These are phyloP conservation scores for Macropodus opercularis DNA, from an alignment of 2,797 vertebrate species.

Conservation along the genomic window DNA sequence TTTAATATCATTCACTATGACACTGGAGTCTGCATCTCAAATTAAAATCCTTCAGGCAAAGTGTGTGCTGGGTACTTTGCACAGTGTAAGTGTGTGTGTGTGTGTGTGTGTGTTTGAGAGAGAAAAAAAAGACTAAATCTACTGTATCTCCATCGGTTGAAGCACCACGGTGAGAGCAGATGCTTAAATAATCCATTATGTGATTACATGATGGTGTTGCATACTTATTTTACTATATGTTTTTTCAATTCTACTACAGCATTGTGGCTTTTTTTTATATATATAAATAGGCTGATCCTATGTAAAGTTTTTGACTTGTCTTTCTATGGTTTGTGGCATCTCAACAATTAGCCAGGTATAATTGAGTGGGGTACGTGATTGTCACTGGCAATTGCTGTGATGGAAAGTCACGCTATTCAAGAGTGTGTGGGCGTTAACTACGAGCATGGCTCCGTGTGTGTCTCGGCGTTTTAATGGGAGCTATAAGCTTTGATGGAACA, in stretches of 20 bases:
- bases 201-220: conserved; percentile 47
- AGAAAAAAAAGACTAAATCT: conserved; percentile 28
- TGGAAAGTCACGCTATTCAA: conserved; percentile 62
- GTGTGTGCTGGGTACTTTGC: conserved; percentile 48
- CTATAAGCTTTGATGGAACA: conserved; percentile 78
- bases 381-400: conserved; percentile 66
- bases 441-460: conserved; percentile 47
- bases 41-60: conserved; percentile 81
- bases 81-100: conserved; percentile 27
- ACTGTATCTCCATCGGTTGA: conserved; percentile 49
- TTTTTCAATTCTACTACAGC: conserved; percentile 22
- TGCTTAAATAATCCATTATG: conserved; percentile 69
- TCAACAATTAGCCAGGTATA: conserved; percentile 76
- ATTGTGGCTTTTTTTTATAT: background rate
- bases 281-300: background rate
- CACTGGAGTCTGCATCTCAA: conserved; percentile 81
- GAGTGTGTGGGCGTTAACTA: conserved; percentile 67
- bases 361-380: conserved; percentile 70
- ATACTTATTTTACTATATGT: conserved; percentile 19
- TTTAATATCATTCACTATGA: conserved; percentile 85
- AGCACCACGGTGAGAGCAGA: conserved; percentile 33
- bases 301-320: conserved; percentile 27
- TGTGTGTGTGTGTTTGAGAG: conserved; percentile 28
- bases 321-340: conserved; percentile 52
- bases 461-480: conserved; percentile 63